A percentile compares a stretch with the other conserved stretches of the same genome.
These are phyloP conservation scores for Entomobrya multifasciata DNA, from an alignment of 2,888 invertebrate species.

Conservation along the genomic window DNA sequence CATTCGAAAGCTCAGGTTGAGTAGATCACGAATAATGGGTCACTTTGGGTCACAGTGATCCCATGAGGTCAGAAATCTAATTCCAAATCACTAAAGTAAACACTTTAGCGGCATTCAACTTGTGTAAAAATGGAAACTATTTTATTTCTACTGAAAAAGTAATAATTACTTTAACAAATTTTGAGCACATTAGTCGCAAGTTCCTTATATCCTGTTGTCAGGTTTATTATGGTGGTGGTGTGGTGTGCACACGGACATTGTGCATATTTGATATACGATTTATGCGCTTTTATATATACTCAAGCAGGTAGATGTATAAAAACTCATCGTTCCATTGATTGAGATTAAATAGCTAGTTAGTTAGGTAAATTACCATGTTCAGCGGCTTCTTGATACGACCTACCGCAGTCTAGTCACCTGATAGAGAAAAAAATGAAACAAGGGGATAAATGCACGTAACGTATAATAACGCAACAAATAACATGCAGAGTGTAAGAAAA, in stretches of 20 bases:
- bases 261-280: not conserved
- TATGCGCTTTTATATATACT: not conserved
- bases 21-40: no score
- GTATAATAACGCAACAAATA: not conserved
- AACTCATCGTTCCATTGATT: conserved; percentile 74
- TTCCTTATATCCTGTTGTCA: no score
- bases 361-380: conserved; percentile 74
- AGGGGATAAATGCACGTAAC: conserved; percentile 49
- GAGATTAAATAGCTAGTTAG: conserved; percentile 75
- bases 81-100: not conserved
- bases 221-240: not conserved
- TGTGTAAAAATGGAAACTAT: no score
- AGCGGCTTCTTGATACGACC: conserved; percentile 75
- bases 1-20: no score
- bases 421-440: conserved; percentile 51
- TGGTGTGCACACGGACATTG: conserved; percentile 23
- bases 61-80: conserved; percentile 52
- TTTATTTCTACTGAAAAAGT: no score
- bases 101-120: no score
- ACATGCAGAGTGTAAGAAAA: not conserved
- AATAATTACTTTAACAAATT: no score
- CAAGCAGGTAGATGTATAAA: conserved; percentile 45
- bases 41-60: no score
- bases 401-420: conserved; percentile 73
- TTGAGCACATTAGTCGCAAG: no score